Evolutionary conservation across 2,888 invertebrate genomes (phyloP), one percentile per base, ranked within the genome.

Genomic region (Hypolimnas misippus): DNA sequence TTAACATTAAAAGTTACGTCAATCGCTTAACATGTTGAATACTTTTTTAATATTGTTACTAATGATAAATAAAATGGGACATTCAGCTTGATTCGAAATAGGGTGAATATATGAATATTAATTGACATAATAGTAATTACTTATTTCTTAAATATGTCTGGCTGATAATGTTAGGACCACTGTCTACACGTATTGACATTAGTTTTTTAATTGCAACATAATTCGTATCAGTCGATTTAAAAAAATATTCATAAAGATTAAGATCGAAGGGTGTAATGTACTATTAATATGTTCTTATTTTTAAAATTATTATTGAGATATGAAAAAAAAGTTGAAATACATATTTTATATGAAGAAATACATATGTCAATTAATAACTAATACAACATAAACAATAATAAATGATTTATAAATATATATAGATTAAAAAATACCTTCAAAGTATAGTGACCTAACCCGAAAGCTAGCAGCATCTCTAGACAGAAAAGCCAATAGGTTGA

Each of bases 31-130:
- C 12, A 19, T 12, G 12, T 42, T 16, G 17, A 10, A 44, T 21
- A 21, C 3, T 44, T 44, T 42, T 44, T 14, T 2, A 44, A 35
- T 2, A 53, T 46, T 29, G 17, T 29, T 49, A 49, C 7, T 46
- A 59, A 44, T 59, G 33, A 59, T n/a, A 14, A 17, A 44, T 14
- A 53, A 46, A 59, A 35, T 58, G 31, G 53, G 46, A 53, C 44
- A 46, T 46, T 44, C 17, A 59, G 44, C 46, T 59, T 59, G 7
- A 53, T 53, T 46, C 21, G 19, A 21, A 35, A 10, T 19, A 53
- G 54, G 53, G 59, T 59, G 53, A 53, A 59, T 59, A 59, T 10
- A 59, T 59, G 33, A 59, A 59, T 59, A 53, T 59, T 53, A 35
- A 46, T 25, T 49, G 4, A 29, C 49, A 29, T 49, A 12, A 46